Evolutionary conservation across 2,113 vertebrate species (phyloP).

Genomic region (Lampris megalopsis): DNA sequence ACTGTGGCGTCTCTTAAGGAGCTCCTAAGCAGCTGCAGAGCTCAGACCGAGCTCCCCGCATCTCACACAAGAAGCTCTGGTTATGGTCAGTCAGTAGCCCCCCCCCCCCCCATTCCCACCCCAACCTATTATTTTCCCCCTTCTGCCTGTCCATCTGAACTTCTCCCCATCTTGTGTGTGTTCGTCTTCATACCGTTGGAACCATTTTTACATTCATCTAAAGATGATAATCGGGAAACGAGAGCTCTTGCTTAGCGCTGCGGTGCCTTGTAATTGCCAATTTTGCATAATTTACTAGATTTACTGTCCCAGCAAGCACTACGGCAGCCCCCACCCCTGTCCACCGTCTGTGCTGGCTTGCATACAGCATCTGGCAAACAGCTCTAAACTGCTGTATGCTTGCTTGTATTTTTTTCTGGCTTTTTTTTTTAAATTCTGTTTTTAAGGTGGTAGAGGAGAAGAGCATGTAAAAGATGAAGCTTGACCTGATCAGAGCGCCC

Average conservation of each 20-base stretch:
- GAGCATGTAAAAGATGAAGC: neutral
- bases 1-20: neutral
- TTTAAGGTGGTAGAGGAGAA: constrained; percentile 1
- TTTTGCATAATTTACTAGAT: neutral
- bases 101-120: neutral
- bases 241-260: neutral
- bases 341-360: constrained; percentile 2
- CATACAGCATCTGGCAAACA: constrained; percentile 43
- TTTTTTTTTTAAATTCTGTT: neutral
- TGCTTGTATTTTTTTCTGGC: too few relatives aligned
- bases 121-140: neutral
- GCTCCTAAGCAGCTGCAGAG: neutral
- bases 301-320: neutral
- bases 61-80: neutral
- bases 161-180: neutral
- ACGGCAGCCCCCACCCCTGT: neutral
- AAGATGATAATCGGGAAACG: neutral
- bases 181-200: neutral
- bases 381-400: neutral
- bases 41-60: too few relatives aligned
- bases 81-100: neutral
- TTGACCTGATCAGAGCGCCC: constrained; percentile 14
- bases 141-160: neutral
- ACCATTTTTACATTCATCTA: neutral
- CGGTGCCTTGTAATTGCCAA: neutral